phyloP scores from a whole-genome alignment of 2,888 invertebrate species.

The Ormyrus thymus region DNA sequence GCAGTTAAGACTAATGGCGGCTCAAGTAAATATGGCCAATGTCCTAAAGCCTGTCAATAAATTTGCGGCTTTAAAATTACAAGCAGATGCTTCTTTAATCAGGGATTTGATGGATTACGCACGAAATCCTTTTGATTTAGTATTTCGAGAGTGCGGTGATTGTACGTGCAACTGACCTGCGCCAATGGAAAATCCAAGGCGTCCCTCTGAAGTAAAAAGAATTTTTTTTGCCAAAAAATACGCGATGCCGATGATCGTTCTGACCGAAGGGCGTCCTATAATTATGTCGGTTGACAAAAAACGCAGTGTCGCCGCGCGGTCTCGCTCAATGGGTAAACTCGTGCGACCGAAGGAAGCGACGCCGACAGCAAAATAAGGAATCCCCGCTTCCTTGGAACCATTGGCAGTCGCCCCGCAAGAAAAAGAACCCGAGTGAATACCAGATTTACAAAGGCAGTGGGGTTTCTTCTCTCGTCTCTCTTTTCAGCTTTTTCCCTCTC shows the following conservation, averaged over 20 bases:
- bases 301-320: slow-evolving; percentile 43
- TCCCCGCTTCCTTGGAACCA: too few species aligned
- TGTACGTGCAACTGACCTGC: too few species aligned
- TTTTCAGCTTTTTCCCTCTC: slow-evolving; percentile 3
- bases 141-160: too few species aligned
- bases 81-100: too few species aligned
- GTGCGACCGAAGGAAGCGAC: not conserved
- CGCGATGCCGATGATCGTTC: slow-evolving; percentile 14
- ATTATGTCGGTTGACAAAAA: slow-evolving; percentile 43
- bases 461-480: slow-evolving; percentile 18
- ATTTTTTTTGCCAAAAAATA: slow-evolving; percentile 38
- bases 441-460: not conserved
- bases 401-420: slow-evolving; percentile 13
- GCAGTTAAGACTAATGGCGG: too few species aligned
- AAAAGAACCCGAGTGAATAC: slow-evolving; percentile 15
- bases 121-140: too few species aligned
- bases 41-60: too few species aligned
- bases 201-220: not conserved
- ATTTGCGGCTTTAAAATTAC: too few species aligned
- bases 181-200: slow-evolving; percentile 6
- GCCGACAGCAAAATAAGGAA: not conserved
- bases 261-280: slow-evolving; percentile 1
- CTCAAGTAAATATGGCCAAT: too few species aligned
- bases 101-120: too few species aligned
- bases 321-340: slow-evolving; percentile 11